Evolutionary conservation across 2,113 vertebrate species (phyloP), one percentile per base, ranked within the genome.

Genomic region (Calcarius ornatus): DNA sequence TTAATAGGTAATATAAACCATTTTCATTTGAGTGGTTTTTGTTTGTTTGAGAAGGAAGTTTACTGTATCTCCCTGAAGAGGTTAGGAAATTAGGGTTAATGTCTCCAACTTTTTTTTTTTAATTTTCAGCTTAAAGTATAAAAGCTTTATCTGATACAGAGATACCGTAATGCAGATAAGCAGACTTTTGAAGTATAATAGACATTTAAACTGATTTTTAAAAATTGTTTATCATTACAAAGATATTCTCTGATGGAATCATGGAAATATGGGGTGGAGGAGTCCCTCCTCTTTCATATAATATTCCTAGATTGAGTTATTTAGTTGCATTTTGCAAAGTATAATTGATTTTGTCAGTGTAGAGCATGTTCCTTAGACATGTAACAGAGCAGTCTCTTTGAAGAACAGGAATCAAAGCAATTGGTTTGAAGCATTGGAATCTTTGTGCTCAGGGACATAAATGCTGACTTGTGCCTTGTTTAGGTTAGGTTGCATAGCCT

Each of bases 251-350:
- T 89, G 33, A 38, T 66, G 33, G 15, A 76, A 38, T 53, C 2
- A 35, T 69, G 18, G 37, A 81, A 86, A 57, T 72, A 6, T 12
- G 2, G 20, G 4, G 4, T 0, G 0, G 12, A 3, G 5, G 9
- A 50, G 69, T 72, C 33, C 14, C 6, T 56, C 8, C 11, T 30
- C 15, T 78, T 92, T 84, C 31, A 12, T 66, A 2, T 51, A 56
- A 54, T 65, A 22, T 47, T 22, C 7, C 7, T 51, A 56, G 12
- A 65, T 10, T 66, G 35, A 81, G 22, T 24, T 70, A 15, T 70
- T 81, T 37, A 33, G 6, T 2, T 48, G n/a, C 21, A 30, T 64
- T 81, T 93, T 69, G 7, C 43, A 75, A 37, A 15, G 50, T 63
- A 71, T 30, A 70, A 57, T 77, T 81, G 37, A 86, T 48, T 84